Conservation (phyloP, 2,113 vertebrate genomes). For the Poecile atricapillus region DNA sequence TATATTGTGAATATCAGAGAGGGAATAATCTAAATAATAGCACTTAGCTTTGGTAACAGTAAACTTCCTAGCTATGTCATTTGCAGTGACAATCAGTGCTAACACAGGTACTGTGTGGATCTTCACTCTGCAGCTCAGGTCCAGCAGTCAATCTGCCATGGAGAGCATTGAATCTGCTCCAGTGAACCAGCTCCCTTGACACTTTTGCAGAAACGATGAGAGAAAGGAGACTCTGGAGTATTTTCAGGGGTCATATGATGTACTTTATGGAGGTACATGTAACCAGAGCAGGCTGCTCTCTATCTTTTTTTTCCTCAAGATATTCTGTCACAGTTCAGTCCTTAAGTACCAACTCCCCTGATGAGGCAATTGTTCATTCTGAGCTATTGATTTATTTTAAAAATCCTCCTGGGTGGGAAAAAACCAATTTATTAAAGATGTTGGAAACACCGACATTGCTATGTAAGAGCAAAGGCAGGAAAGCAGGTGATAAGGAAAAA, state of each 20-base stretch:
- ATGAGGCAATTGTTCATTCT: not conserved
- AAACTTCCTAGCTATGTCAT: not conserved
- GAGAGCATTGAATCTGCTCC: not conserved
- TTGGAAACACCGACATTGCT: not conserved
- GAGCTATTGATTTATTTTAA: not conserved
- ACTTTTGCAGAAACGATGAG: not conserved
- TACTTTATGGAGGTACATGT: not conserved
- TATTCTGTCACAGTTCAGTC: not conserved
- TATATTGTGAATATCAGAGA: not conserved
- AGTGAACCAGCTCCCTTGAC: not conserved
- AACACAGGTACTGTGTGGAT: not conserved
- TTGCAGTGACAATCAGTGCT: not conserved
- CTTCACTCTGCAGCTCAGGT: not conserved
- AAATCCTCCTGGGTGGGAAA: not conserved
- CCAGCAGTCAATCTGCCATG: not conserved
- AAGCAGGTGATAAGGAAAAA: not conserved
- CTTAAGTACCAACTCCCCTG: not conserved
- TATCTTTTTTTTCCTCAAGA: not conserved
- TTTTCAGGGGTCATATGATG: not conserved
- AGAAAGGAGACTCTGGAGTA: not conserved
- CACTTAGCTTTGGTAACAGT: not conserved
- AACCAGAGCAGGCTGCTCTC: not conserved
- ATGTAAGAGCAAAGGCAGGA: not conserved
- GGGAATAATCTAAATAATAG: not conserved
- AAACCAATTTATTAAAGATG: not conserved